Evolutionary conservation across 2,113 vertebrate genomes (phyloP).

Genomic region (Zosterops lateralis): DNA sequence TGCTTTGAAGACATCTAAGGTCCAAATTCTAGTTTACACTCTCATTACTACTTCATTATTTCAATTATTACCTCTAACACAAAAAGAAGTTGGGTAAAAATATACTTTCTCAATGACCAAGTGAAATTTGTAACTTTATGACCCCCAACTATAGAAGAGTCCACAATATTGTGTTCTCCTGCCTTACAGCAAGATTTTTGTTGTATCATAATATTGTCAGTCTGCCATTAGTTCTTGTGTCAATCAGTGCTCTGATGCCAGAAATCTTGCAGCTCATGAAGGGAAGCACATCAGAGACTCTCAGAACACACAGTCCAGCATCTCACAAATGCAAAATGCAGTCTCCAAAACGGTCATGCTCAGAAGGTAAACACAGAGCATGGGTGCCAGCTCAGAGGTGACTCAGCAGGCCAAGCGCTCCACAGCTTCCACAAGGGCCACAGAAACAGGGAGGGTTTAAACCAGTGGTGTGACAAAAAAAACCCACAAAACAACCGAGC

Average conservation of each 20-base stretch:
- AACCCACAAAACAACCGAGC: not conserved
- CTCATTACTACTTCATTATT: not conserved
- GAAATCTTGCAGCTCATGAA: not conserved
- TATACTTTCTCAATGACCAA: not conserved
- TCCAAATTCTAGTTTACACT: not conserved
- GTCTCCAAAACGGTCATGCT: accelerated
- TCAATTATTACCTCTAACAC: not conserved
- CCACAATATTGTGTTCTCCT: too few relatives aligned
- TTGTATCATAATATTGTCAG: accelerated
- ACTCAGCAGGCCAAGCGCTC: not conserved
- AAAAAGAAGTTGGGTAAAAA: not conserved
- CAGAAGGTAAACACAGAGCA: accelerated
- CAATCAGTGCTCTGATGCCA: not conserved
- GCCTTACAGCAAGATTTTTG: not conserved
- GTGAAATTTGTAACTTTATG: not conserved
- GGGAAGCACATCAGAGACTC: not conserved
- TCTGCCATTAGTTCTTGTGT: not conserved
- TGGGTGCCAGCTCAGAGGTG: accelerated
- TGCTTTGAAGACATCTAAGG: not conserved
- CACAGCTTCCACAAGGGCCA: not conserved
- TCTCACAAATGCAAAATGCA: not conserved
- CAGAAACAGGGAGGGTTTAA: not conserved
- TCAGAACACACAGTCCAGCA: not conserved
- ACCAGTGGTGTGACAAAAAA: not conserved
- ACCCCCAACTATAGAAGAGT: not conserved